Percentiles rank a stretch among this genome's conserved stretches.
Evolutionary conservation across 2,113 vertebrate species (phyloP).

Genomic region (Ammospiza nelsoni): DNA sequence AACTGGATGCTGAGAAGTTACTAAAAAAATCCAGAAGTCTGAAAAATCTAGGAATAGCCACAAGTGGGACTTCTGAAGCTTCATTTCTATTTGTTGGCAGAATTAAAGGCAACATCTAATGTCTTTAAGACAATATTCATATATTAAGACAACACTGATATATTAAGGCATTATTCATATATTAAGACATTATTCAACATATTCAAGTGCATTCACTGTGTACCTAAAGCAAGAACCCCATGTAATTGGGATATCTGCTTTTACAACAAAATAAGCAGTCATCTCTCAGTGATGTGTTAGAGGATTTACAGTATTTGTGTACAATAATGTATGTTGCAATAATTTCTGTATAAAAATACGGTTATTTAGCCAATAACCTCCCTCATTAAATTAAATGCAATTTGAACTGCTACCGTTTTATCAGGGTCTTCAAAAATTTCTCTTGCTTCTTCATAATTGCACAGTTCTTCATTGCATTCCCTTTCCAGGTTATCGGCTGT

Average conservation of each 20-base stretch:
- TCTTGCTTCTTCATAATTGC: conserved; percentile 93
- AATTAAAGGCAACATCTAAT: not conserved
- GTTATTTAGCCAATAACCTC: not conserved
- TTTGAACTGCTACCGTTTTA: conserved; percentile 78
- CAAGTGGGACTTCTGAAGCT: not conserved
- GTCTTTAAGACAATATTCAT: not conserved
- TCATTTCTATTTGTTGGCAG: not conserved
- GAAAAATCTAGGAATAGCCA: not conserved
- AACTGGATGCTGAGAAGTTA: not conserved
- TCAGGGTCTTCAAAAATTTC: conserved; percentile 89
- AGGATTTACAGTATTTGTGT: not conserved
- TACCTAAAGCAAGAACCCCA: not conserved
- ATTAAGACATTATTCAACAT: not conserved
- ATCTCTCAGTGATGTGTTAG: not conserved
- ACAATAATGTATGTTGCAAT: not conserved
- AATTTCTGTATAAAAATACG: not conserved
- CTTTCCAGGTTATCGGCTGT: conserved; percentile 88
- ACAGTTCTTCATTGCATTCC: conserved; percentile 92
- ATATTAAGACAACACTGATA: not conserved
- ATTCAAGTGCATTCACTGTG: not conserved
- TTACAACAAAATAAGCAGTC: not conserved
- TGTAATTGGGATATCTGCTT: not conserved
- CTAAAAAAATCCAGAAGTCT: not conserved
- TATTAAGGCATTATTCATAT: too few species aligned
- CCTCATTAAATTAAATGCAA: not conserved